phyloP scores from a whole-genome alignment of 2,113 vertebrate genomes.

The Odontophorus gujanensis region DNA sequence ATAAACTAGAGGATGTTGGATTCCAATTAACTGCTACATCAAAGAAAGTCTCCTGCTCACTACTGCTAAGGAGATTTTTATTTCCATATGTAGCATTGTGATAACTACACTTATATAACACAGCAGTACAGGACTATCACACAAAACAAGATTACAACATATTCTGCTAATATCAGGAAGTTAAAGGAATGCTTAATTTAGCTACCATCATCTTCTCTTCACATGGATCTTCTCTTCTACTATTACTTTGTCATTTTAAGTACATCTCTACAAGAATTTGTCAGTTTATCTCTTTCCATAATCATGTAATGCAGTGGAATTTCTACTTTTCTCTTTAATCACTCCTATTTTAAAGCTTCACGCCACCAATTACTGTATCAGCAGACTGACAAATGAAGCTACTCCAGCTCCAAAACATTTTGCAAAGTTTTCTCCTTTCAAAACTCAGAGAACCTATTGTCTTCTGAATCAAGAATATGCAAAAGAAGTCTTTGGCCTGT shows the following conservation, averaged over 20 bases:
- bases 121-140: not conserved
- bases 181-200: not conserved
- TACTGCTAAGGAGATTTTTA: not conserved
- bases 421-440: not conserved
- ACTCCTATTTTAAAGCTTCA: not conserved
- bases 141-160: not conserved
- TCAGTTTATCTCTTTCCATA: not conserved
- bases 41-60: not conserved
- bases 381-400: not conserved
- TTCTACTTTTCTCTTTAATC: too few species aligned
- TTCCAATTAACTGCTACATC: not conserved
- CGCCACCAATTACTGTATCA: not conserved
- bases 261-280: not conserved
- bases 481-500: not conserved
- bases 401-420: not conserved
- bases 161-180: not conserved
- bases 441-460: not conserved
- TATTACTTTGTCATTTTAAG: not conserved
- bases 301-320: not conserved
- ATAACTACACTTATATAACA: not conserved
- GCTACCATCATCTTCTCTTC: not conserved
- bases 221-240: not conserved
- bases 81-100: not conserved
- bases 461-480: not conserved
- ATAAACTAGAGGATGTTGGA: not conserved